A percentile compares a stretch with the other conserved stretches of the same genome.
phyloP scores from a whole-genome alignment of 2,797 vertebrate genomes.

The Clarias fuscus region DNA sequence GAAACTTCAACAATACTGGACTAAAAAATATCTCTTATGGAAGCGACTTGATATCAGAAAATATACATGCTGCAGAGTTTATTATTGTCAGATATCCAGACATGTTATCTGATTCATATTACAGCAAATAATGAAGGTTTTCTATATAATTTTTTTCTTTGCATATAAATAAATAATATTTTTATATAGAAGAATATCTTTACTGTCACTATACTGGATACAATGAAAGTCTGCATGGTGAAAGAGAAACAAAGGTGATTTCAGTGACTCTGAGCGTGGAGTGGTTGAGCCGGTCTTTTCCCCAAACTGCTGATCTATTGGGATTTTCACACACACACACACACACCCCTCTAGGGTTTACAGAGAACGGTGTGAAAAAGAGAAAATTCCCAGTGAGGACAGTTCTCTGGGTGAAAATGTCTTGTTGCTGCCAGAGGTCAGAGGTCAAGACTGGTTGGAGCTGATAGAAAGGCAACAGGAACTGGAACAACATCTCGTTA shows the following conservation, averaged over 20 bases:
- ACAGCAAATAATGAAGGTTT: not conserved
- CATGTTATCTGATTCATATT: not conserved
- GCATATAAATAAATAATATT: not conserved
- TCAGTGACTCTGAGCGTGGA: too few relatives aligned
- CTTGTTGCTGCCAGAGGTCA: not conserved
- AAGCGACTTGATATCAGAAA: not conserved
- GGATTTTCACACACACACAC: too few relatives aligned
- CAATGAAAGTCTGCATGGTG: too few relatives aligned
- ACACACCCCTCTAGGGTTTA: too few relatives aligned
- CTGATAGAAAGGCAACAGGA: too few relatives aligned
- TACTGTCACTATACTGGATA: too few relatives aligned
- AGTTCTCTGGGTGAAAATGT: conserved; percentile 22
- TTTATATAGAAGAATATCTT: not conserved
- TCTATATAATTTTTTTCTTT: not conserved
- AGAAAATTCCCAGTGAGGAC: not conserved
- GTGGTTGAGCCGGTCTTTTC: too few relatives aligned
- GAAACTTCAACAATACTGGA: not conserved
- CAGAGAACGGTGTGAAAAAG: too few relatives aligned
- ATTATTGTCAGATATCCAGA: not conserved
- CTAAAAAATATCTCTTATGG: not conserved
- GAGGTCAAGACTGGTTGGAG: not conserved
- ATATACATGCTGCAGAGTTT: not conserved
- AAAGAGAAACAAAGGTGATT: too few relatives aligned
- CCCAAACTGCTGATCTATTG: too few relatives aligned
- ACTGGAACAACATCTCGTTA: too few relatives aligned